phyloP scores from a whole-genome alignment of 2,888 invertebrate genomes.

The Troilus luridus region DNA sequence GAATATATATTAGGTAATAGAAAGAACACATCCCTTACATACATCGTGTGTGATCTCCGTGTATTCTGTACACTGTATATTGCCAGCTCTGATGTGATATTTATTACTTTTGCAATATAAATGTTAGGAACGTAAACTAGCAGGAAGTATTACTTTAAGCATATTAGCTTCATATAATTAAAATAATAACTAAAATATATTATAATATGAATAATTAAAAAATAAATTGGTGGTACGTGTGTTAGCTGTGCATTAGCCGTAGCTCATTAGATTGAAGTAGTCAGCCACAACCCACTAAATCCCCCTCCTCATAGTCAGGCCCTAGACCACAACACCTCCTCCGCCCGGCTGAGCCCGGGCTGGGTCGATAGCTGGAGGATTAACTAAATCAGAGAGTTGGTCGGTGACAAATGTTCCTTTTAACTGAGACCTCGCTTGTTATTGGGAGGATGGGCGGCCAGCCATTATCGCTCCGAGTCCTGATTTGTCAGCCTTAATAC shows the following conservation, averaged over 20 bases:
- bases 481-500: conserved; percentile 41
- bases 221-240: too few species aligned
- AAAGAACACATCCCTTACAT: too few species aligned
- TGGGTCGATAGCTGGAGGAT: background rate
- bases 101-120: too few species aligned
- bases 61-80: too few species aligned
- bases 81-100: too few species aligned
- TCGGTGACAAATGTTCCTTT: conserved; percentile 25
- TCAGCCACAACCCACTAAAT: background rate
- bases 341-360: background rate
- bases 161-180: too few species aligned
- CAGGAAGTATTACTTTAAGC: too few species aligned
- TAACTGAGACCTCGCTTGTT: conserved; percentile 12
- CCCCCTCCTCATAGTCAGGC: background rate
- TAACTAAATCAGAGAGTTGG: conserved; percentile 22
- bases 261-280: background rate
- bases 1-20: too few species aligned
- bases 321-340: background rate
- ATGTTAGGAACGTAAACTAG: too few species aligned
- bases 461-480: background rate
- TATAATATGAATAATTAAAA: too few species aligned
- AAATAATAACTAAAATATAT: too few species aligned
- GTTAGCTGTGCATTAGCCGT: background rate
- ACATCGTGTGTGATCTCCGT: too few species aligned
- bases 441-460: conserved; percentile 10